phyloP scores from a whole-genome alignment of 2,888 invertebrate species.

The Atethmia centrago region DNA sequence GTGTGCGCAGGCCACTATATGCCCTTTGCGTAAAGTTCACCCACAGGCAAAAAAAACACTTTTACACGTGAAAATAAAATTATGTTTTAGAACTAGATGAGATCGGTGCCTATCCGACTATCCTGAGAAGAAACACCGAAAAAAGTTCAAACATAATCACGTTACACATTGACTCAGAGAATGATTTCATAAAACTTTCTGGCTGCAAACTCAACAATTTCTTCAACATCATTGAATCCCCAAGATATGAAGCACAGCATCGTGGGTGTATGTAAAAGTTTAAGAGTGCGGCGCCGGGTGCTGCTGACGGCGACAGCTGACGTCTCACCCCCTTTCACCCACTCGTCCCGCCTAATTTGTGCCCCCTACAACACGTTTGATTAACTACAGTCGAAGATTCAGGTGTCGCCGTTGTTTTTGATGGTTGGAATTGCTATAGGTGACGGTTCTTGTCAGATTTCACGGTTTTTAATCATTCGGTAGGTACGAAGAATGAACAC shows the following conservation, averaged over 20 bases:
- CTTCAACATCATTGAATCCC: conserved; percentile 35
- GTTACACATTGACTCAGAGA: background rate
- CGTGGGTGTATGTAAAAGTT: conserved; percentile 63
- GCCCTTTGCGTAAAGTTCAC: too few species aligned
- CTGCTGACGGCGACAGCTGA: conserved; percentile 60
- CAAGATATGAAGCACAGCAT: conserved; percentile 45
- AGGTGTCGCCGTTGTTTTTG: conserved; percentile 48
- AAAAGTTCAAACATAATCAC: background rate
- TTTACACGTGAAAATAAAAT: too few species aligned
- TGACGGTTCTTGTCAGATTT: conserved; percentile 3
- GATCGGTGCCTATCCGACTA: too few species aligned
- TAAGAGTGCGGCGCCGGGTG: conserved; percentile 59
- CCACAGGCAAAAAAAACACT: too few species aligned
- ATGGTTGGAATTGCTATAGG: conserved; percentile 33
- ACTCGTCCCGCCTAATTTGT: conserved; percentile 48
- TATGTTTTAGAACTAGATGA: too few species aligned
- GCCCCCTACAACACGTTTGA: conserved; percentile 50
- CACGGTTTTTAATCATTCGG: background rate
- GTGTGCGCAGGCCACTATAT: too few species aligned
- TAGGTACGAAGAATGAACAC: background rate
- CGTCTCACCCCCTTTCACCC: conserved; percentile 23
- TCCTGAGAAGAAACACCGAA: too few species aligned
- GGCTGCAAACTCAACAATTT: background rate
- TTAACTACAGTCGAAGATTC: conserved; percentile 51
- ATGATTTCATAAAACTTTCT: background rate